Evolutionary conservation across 1,140 invertebrate species (phyloP).

Genomic region (Rhopalosiphum padi): DNA sequence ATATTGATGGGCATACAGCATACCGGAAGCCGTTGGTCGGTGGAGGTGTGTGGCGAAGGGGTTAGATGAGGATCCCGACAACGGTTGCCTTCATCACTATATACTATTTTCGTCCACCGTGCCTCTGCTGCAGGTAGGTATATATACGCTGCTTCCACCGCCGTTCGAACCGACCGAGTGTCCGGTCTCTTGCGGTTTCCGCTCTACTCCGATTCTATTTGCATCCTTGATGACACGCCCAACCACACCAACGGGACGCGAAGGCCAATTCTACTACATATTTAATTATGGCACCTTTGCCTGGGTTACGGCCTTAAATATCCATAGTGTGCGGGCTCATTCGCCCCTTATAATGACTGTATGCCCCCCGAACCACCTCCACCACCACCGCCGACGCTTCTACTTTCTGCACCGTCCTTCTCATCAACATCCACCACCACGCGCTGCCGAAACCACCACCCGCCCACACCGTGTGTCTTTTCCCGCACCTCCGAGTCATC

Average conservation of each 20-base stretch:
- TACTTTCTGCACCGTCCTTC: neutral
- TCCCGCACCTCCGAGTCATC: neutral
- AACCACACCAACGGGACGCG: neutral
- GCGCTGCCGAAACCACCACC: neutral
- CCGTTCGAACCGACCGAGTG: neutral
- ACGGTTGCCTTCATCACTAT: neutral
- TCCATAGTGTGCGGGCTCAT: conserved; percentile 18
- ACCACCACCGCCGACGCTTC: no score
- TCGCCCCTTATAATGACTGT: conserved; percentile 39
- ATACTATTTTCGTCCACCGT: neutral
- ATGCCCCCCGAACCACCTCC: neutral
- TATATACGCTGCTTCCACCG: neutral
- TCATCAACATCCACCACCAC: neutral
- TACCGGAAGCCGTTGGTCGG: neutral
- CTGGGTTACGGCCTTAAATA: conserved; percentile 31
- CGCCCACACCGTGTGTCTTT: neutral
- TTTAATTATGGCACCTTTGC: conserved; percentile 41
- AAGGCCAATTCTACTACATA: conserved; percentile 31
- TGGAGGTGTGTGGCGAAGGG: neutral
- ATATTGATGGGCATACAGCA: conserved; percentile 48
- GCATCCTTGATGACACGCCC: conserved; percentile 52
- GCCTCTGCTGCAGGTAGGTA: neutral
- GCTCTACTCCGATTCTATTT: conserved; percentile 47
- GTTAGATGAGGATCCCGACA: conserved; percentile 20
- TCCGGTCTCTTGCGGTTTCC: conserved; percentile 55